Evolutionary conservation across 2,113 vertebrate genomes (phyloP).

Genomic region (Physeter macrocephalus): DNA sequence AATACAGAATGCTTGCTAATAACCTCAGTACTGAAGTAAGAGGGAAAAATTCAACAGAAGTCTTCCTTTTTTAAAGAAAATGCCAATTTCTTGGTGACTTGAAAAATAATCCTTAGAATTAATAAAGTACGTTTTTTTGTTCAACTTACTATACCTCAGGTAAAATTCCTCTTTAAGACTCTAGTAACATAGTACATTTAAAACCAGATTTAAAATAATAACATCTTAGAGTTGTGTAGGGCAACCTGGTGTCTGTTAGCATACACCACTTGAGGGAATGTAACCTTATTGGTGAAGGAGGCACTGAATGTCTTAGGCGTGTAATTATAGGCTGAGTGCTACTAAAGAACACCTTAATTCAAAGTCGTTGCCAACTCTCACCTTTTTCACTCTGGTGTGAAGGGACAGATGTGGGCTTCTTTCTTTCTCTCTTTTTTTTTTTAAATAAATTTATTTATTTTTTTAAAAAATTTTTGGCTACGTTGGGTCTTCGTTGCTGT

Average conservation of each 20-base stretch:
- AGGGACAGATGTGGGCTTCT: not conserved
- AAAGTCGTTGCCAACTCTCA: not conserved
- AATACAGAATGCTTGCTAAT: conserved; percentile 67
- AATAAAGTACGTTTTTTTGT: conserved; percentile 45
- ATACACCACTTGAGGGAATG: conserved; percentile 3
- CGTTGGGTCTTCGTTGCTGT: too few relatives aligned
- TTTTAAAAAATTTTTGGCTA: too few relatives aligned
- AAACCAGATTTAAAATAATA: conserved; percentile 54
- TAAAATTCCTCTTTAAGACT: conserved; percentile 47
- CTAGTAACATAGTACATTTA: conserved; percentile 12
- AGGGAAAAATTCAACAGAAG: conserved; percentile 60
- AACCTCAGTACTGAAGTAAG: conserved; percentile 67
- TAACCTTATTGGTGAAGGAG: conserved; percentile 33
- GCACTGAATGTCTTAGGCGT: conserved; percentile 11
- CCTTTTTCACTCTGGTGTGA: not conserved
- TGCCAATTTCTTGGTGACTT: conserved; percentile 56
- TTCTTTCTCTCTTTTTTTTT: not conserved
- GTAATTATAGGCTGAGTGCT: not conserved
- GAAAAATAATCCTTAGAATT: conserved; percentile 52
- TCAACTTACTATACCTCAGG: conserved; percentile 41
- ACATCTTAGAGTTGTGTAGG: conserved; percentile 20
- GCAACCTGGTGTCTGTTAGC: conserved; percentile 43
- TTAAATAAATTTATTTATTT: too few relatives aligned
- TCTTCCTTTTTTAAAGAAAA: conserved; percentile 47
- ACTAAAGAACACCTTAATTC: conserved; percentile 10